Conservation (phyloP, 2,888 invertebrate genomes). For the Aquatica leii region DNA sequence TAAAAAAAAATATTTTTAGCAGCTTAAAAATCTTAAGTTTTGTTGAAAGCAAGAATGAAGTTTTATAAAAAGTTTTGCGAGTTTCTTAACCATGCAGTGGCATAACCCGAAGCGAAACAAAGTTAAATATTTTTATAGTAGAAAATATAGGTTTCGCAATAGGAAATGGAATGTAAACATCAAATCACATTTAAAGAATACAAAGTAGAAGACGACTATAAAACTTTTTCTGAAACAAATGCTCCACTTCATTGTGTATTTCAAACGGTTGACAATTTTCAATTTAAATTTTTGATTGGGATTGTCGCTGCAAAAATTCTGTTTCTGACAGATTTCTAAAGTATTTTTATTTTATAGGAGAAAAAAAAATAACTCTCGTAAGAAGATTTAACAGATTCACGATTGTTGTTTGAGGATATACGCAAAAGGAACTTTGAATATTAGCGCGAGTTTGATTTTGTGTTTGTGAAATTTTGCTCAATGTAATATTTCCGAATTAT, state of each 20-base stretch:
- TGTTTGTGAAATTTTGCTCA: too few relatives aligned
- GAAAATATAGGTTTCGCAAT: constrained; percentile 30
- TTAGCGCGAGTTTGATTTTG: too few relatives aligned
- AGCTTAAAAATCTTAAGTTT: too few relatives aligned
- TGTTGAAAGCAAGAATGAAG: too few relatives aligned
- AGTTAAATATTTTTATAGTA: constrained; percentile 26
- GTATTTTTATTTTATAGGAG: neutral
- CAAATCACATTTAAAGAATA: constrained; percentile 33
- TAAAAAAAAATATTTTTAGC: too few relatives aligned
- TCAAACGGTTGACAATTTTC: constrained; percentile 32
- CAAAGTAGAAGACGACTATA: constrained; percentile 24
- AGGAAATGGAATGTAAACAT: constrained; percentile 32
- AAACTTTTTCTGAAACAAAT: constrained; percentile 29
- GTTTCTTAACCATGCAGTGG: constrained; percentile 19
- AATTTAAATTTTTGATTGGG: constrained; percentile 37
- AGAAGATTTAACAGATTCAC: neutral
- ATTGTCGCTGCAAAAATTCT: constrained; percentile 29
- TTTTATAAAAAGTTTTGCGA: too few relatives aligned
- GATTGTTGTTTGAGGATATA: too few relatives aligned
- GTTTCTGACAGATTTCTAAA: constrained; percentile 15
- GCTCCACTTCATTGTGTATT: constrained; percentile 29
- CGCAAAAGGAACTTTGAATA: too few relatives aligned
- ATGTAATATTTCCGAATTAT: too few relatives aligned
- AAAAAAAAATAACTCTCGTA: neutral
- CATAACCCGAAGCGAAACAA: constrained; percentile 12